Base-by-base conservation (phyloP, 2,113 vertebrate genomes). In the Sardina pilchardus region DNA sequence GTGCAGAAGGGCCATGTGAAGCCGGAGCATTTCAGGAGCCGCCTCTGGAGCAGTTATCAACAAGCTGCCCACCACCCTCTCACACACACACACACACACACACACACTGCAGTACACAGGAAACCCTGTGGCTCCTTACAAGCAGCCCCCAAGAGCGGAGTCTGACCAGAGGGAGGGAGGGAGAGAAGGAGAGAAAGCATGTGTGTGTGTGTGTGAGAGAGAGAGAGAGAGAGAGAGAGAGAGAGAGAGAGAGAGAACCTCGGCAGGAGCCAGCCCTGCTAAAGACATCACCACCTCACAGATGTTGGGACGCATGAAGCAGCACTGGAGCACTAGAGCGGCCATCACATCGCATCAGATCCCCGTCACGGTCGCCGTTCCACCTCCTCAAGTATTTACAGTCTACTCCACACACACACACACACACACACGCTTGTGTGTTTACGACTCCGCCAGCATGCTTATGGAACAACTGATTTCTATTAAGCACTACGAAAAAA, bases 1-100 rank as follows among this genome's bases (percentile, higher is more conserved):
- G 89, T 89, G 87, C 14, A 48, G 88, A 89, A 89, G 82, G 90
- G 90, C 90, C 87, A 90, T 92, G 89, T 90, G 91, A 93, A 92
- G 14, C 84, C 53, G 48, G 26, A 0, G 44, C 85, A 80, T 47
- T 84, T 50, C 85, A 63, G 63, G 82, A 84, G 86, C 81, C 81
- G 47, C 71, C 16, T 36, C 80, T 86, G 88, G 89, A 89, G 81
- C 45, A 45, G 81, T 85, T 42, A 86, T 85, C 30, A 56, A 86
- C 63, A 71, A 63, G 19, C n/a, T 63, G 19, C 50, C 50, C 50
- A 4, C 50, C 5, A 1, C 4, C 50, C 14, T 4, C 85, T 45
- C 36, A 39, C 78, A 48, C 80, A 30, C 43, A 83, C 16, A 90
- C 45, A 42, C 47, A 83, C 63, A 34, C 87, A 63, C 81, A 47